phyloP scores from a whole-genome alignment of 2,113 vertebrate species.

The Manacus vitellinus region DNA sequence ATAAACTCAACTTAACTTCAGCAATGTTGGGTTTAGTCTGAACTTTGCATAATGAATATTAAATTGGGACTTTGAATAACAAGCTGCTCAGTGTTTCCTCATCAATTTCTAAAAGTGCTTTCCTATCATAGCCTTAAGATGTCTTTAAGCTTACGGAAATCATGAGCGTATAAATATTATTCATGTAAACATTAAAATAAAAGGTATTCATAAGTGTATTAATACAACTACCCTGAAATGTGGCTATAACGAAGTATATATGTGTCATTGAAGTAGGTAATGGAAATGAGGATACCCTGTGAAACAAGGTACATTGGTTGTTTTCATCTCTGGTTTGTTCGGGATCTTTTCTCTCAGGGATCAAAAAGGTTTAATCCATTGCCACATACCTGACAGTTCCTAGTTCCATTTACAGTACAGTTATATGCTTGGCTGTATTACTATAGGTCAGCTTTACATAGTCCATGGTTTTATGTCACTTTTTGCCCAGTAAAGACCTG shows the following conservation, averaged over 20 bases:
- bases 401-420: not conserved
- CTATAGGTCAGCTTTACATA: not conserved
- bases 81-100: not conserved
- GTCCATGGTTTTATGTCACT: not conserved
- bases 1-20: not conserved
- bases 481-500: not conserved
- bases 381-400: not conserved
- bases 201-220: fast-evolving
- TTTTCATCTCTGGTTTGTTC: not conserved
- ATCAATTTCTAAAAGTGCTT: not conserved
- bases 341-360: not conserved
- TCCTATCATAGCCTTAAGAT: not conserved
- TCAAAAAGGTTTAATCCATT: not conserved
- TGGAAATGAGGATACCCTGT: not conserved
- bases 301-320: not conserved
- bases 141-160: not conserved
- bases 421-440: not conserved
- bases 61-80: not conserved
- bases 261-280: not conserved
- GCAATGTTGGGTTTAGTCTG: not conserved
- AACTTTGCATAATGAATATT: not conserved
- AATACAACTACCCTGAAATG: not conserved
- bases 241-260: not conserved
- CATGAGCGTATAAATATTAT: not conserved
- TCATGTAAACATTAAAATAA: not conserved